A percentile compares a stretch with the other conserved stretches of the same genome.
phyloP scores from a whole-genome alignment of 2,797 vertebrate species.

The Cetoscarus ocellatus region DNA sequence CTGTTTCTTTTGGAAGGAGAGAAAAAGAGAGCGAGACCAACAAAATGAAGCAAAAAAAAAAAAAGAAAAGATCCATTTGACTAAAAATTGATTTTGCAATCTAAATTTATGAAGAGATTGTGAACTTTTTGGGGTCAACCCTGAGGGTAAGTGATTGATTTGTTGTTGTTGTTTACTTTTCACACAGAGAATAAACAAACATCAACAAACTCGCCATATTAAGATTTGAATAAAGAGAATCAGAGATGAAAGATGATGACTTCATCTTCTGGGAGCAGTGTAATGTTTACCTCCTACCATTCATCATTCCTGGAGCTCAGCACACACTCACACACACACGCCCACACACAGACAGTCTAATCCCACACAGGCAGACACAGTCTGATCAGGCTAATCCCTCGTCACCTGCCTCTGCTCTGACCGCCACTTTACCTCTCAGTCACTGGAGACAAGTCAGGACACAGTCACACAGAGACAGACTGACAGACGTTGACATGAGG shows the following conservation, averaged over 20 bases:
- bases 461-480: slow-evolving; percentile 9
- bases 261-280: background rate
- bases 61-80: too few relatives aligned
- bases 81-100: too few relatives aligned
- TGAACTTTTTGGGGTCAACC: too few relatives aligned
- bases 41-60: too few relatives aligned
- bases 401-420: slow-evolving; percentile 66
- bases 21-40: too few relatives aligned
- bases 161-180: background rate
- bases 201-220: background rate
- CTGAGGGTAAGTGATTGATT: background rate
- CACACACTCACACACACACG: slow-evolving; percentile 17
- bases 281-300: slow-evolving; percentile 4
- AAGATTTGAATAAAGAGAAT: slow-evolving; percentile 2
- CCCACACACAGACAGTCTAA: slow-evolving; percentile 66
- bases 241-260: background rate
- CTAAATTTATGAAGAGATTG: too few relatives aligned
- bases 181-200: background rate
- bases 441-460: background rate
- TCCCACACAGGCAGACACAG: slow-evolving; percentile 67
- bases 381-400: slow-evolving; percentile 81
- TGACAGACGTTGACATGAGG: background rate
- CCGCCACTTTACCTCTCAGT: slow-evolving; percentile 43
- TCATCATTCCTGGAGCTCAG: background rate
- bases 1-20: too few relatives aligned